A percentile compares a stretch with the other conserved stretches of the same genome.
phyloP scores from a whole-genome alignment of 2,888 invertebrate species.

The Acanthosepion pharaonis region DNA sequence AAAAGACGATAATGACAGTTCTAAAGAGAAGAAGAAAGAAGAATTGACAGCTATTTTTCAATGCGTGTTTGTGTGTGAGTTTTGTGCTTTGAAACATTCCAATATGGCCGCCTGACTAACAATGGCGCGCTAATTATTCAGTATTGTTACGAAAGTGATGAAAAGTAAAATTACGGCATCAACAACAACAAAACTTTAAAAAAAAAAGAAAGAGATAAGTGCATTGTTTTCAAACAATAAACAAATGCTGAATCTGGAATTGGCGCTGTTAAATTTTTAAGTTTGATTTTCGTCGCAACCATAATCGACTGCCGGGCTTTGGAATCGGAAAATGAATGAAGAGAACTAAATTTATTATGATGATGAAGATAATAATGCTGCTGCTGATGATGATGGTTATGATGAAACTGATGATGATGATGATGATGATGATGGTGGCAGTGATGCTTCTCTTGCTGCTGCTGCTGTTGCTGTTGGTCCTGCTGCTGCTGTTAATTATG shows the following conservation, averaged over 20 bases:
- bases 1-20: not conserved
- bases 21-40: not conserved
- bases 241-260: constrained; percentile 17
- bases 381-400: not conserved
- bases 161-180: not conserved
- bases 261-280: not conserved
- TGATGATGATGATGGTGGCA: too few species aligned
- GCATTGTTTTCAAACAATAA: constrained; percentile 12
- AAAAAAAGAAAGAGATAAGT: not conserved
- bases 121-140: not conserved
- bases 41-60: not conserved
- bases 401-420: not conserved
- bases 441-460: too few species aligned
- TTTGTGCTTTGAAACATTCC: not conserved
- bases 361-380: not conserved
- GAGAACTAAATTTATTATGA: not conserved
- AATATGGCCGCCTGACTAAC: not conserved
- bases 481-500: too few species aligned
- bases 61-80: not conserved
- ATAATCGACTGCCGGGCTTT: not conserved
- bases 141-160: not conserved
- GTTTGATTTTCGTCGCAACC: not conserved
- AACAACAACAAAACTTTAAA: not conserved
- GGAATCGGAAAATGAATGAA: not conserved
- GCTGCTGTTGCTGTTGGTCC: too few species aligned